These are phyloP conservation scores for Amblyopsis hoosieri DNA, from an alignment of 2,797 vertebrate genomes.

Conservation along the genomic window DNA sequence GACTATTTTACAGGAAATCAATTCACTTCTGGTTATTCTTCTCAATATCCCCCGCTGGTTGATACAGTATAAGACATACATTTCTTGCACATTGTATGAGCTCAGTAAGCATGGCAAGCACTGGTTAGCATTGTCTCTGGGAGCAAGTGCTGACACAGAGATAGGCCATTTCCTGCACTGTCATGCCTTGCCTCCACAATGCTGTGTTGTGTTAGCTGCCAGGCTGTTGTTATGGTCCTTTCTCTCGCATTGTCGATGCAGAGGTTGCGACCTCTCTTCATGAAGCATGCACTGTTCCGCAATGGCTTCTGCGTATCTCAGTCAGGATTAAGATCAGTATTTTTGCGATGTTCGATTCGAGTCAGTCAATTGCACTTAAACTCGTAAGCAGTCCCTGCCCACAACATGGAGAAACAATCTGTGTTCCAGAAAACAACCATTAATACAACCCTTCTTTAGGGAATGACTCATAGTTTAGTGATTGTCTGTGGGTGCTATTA, in stretches of 20 bases:
- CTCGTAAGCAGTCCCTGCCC: background rate
- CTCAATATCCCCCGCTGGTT: conserved; percentile 8
- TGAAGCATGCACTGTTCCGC: conserved; percentile 53
- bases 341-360: conserved; percentile 47
- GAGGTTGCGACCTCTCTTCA: conserved; percentile 66
- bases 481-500: too few species aligned
- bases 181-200: conserved; percentile 61
- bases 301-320: conserved; percentile 42
- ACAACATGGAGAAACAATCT: background rate
- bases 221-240: conserved; percentile 62
- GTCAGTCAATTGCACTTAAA: background rate
- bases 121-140: conserved; percentile 57
- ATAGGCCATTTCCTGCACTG: conserved; percentile 62
- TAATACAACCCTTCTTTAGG: too few species aligned
- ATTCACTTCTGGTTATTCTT: conserved; percentile 75
- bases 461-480: too few species aligned
- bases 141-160: conserved; percentile 58
- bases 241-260: conserved; percentile 60
- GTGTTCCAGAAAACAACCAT: too few species aligned
- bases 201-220: conserved; percentile 55
- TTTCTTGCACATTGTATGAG: conserved; percentile 34
- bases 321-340: conserved; percentile 47
- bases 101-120: conserved; percentile 52
- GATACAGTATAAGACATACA: too few species aligned
- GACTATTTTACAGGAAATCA: conserved; percentile 66